phyloP scores from a whole-genome alignment of 2,113 vertebrate genomes.

The Neodontobutis hainanensis region DNA sequence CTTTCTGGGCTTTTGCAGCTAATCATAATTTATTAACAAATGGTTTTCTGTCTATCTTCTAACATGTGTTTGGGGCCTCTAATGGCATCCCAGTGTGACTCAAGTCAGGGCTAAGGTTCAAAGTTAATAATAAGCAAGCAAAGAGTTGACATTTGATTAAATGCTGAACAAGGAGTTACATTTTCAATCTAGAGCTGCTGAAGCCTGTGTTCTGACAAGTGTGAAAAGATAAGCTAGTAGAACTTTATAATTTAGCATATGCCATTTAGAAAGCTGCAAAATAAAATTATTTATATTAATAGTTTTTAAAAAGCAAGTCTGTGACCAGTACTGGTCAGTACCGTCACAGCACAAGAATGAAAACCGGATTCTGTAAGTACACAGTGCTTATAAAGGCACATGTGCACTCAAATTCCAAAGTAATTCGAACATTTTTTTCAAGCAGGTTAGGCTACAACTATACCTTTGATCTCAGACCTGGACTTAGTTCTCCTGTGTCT shows the following conservation, averaged over 20 bases:
- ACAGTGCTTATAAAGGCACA: neutral
- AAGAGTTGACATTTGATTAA: neutral
- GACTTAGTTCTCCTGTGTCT: neutral
- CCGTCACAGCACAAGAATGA: neutral
- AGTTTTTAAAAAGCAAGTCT: too few species aligned
- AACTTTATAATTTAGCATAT: too few species aligned
- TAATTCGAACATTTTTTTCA: conserved; percentile 20
- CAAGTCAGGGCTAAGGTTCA: neutral
- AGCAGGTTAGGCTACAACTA: conserved; percentile 33
- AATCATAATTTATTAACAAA: neutral
- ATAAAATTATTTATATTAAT: too few species aligned
- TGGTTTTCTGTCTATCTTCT: neutral
- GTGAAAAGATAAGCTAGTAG: too few species aligned
- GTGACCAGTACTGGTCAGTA: too few species aligned
- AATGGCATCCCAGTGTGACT: neutral
- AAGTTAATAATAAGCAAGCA: neutral
- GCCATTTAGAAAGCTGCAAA: neutral
- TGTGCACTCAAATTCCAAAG: neutral
- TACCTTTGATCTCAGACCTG: conserved; percentile 52
- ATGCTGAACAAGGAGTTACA: neutral
- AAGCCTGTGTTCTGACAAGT: too few species aligned
- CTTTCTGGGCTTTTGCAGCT: neutral
- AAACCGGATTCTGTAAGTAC: neutral
- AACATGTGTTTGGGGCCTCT: conserved; percentile 1
- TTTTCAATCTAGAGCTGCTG: too few species aligned